Base-by-base conservation (phyloP, 2,888 invertebrate genomes). In the Athrips mouffetella region DNA sequence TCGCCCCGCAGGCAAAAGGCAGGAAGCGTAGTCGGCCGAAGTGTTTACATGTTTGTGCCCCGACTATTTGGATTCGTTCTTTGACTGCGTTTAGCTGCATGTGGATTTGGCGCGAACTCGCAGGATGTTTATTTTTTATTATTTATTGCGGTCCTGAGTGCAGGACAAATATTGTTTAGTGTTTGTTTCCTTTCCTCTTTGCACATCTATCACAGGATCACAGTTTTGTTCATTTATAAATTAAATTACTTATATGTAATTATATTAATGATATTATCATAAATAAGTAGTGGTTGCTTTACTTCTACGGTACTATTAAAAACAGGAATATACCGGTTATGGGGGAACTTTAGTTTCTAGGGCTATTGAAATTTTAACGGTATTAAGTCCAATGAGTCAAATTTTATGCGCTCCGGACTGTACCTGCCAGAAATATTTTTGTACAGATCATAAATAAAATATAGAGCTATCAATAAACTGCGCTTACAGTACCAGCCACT, bases 11-110 rank as follows among this genome's bases (percentile, higher is more conserved):
- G 35, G 25, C 35, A 33, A 11, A 18, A 35, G 65, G 60, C 70
- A 68, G 70, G 70, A 72, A 70, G 60, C 63, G 63, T 59, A 55
- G 61, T 57, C 51, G 59, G 47, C 57, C 63, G 65, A 66, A 71
- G 72, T 79, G 79, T 81, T 79, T 77, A 76, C 77, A 70, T 73
- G 71, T 78, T 80, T 72, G 73, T 69, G 66, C 70, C 60, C 63
- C 63, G 68, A 51, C 60, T 81, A 73, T 83, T 83, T 79, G 75
- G 70, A 69, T 78, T 76, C 63, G 71, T 59, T 75, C 78, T 82
- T 78, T 79, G 73, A 64, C 76, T 76, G 72, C 70, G 61, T 77
- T 78, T 72, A 62, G 63, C 66, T 73, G 69, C 68, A 67, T 73
- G 77, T 65, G 74, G 76, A 75, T 79, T 76, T 67, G 70, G 70